A percentile compares a stretch with the other conserved stretches of the same genome.
phyloP scores from a whole-genome alignment of 2,797 vertebrate genomes.

The Diglossa cyanea region DNA sequence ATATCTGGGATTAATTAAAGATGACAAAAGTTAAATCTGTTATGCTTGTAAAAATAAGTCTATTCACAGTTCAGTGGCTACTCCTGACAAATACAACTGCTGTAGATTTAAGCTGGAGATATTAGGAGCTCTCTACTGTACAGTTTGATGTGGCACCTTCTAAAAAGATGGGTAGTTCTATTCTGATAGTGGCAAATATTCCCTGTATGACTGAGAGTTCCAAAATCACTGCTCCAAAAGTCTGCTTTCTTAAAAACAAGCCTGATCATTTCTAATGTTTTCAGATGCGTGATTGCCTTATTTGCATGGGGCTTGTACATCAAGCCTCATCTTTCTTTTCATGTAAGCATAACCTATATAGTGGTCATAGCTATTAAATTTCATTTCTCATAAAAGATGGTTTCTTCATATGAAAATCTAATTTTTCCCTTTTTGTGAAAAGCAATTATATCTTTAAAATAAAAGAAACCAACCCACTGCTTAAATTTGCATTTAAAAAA shows the following conservation, averaged over 20 bases:
- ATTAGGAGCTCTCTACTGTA: not conserved
- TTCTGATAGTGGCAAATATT: not conserved
- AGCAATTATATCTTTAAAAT: not conserved
- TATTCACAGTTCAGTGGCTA: not conserved
- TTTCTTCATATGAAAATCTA: not conserved
- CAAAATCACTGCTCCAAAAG: not conserved
- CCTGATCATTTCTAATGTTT: not conserved
- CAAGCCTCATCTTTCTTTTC: not conserved
- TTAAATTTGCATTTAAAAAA: not conserved
- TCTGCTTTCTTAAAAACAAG: not conserved
- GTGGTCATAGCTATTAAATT: not conserved
- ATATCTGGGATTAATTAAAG: not conserved
- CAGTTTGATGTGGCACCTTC: not conserved
- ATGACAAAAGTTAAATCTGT: not conserved
- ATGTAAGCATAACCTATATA: not conserved
- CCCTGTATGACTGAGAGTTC: not conserved
- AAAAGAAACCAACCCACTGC: not conserved
- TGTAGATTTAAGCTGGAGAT: not conserved
- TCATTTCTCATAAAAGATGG: not conserved
- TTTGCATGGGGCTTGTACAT: not conserved
- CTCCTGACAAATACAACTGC: not conserved
- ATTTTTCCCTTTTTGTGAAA: not conserved
- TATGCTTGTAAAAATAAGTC: not conserved
- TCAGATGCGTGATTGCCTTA: not conserved
- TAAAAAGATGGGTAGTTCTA: not conserved